A percentile compares a stretch with the other conserved stretches of the same genome.
phyloP scores from a whole-genome alignment of 2,888 invertebrate species.

The Drosophila robusta region DNA sequence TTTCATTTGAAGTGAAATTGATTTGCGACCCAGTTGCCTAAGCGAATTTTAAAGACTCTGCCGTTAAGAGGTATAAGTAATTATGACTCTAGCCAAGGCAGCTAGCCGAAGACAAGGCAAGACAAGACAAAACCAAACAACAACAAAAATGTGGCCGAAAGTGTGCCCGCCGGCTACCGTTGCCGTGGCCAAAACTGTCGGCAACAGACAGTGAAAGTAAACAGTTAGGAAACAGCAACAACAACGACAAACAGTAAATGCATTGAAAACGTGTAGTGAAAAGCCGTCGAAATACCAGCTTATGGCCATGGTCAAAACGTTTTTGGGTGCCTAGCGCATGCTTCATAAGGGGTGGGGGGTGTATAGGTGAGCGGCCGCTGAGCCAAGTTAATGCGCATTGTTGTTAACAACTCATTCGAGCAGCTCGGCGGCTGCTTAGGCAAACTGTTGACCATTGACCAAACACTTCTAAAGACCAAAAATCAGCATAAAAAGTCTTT shows the following conservation, averaged over 20 bases:
- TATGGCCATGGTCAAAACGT: conserved; percentile 48
- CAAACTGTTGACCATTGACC: conserved; percentile 58
- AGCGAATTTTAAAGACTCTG: conserved; percentile 63
- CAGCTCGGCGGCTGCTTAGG: conserved; percentile 31
- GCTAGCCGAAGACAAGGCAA: conserved; percentile 24
- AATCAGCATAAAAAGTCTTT: conserved; percentile 49
- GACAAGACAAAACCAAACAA: conserved; percentile 25
- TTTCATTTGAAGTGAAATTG: conserved; percentile 79
- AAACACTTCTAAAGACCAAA: conserved; percentile 35
- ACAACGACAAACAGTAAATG: conserved; percentile 39
- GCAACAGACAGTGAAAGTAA: conserved; percentile 76
- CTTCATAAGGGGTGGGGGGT: conserved; percentile 2
- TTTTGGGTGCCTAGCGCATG: conserved; percentile 39
- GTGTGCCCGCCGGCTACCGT: conserved; percentile 67
- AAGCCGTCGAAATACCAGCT: conserved; percentile 61
- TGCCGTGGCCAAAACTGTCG: conserved; percentile 40
- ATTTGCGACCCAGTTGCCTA: conserved; percentile 77
- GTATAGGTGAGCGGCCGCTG: conserved; percentile 3
- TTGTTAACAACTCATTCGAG: conserved; percentile 52
- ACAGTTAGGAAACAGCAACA: conserved; percentile 62
- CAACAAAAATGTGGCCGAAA: conserved; percentile 56
- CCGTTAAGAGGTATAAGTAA: conserved; percentile 77
- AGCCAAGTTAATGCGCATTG: conserved; percentile 32
- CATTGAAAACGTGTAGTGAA: conserved; percentile 65
- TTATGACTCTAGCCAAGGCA: conserved; percentile 64